A percentile compares a stretch with the other conserved stretches of the same genome.
Evolutionary conservation across 2,113 vertebrate genomes (phyloP).

Genomic region (Vulpes lagopus): DNA sequence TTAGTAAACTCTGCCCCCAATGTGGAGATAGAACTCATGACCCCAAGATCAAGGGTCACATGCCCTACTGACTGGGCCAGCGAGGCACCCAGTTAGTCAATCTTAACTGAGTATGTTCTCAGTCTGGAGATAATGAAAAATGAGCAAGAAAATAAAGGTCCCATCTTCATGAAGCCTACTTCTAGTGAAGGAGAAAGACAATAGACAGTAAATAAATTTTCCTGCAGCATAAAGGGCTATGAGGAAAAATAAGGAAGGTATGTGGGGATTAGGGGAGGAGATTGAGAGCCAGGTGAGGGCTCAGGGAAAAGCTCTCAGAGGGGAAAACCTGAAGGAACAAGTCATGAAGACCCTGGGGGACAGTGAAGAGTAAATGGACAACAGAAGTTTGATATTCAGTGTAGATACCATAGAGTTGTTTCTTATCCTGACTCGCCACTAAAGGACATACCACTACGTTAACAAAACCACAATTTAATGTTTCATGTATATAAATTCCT

Average conservation of each 20-base stretch:
- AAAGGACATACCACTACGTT: not conserved
- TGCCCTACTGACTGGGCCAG: not conserved
- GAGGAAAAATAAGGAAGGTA: not conserved
- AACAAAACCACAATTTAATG: not conserved
- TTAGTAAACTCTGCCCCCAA: not conserved
- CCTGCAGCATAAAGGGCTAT: not conserved
- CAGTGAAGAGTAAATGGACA: not conserved
- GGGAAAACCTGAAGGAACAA: not conserved
- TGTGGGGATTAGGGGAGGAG: not conserved
- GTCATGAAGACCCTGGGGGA: not conserved
- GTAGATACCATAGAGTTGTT: not conserved
- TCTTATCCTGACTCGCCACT: not conserved
- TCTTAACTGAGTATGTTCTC: not conserved
- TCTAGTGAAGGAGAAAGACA: not conserved
- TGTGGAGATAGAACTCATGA: not conserved
- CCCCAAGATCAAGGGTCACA: not conserved
- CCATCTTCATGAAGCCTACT: not conserved
- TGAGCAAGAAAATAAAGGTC: not conserved
- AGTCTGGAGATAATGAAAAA: not conserved
- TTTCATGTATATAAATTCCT: not conserved
- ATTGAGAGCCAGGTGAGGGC: not conserved
- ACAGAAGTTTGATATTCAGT: conserved; percentile 6
- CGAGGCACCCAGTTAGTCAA: not conserved
- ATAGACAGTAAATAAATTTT: not conserved
- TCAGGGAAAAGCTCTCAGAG: conserved; percentile 9